phyloP scores from a whole-genome alignment of 1,140 invertebrate genomes.

The Penaeus indicus region DNA sequence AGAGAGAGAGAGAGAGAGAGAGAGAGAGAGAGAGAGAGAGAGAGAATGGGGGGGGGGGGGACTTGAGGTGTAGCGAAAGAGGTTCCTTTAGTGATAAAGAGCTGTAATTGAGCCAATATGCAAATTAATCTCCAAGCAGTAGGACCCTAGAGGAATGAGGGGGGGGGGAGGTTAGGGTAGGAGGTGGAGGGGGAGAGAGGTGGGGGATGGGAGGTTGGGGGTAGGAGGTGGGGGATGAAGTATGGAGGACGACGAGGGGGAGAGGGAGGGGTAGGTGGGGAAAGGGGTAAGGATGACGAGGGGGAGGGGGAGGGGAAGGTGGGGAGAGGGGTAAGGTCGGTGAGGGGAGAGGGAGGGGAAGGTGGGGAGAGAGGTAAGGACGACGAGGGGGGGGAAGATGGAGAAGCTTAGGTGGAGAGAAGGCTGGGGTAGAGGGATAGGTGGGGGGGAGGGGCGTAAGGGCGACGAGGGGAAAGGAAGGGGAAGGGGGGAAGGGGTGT shows the following conservation, averaged over 20 bases:
- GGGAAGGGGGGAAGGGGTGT: too few species aligned
- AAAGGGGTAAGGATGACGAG: not conserved
- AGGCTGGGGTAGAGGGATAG: too few species aligned
- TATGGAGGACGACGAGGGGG: not conserved
- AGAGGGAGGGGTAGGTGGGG: not conserved
- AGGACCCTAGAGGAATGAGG: not conserved
- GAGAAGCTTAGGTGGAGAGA: too few species aligned
- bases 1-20: not conserved
- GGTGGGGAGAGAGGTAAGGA: too few species aligned
- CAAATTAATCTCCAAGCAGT: conserved; percentile 12
- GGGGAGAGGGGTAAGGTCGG: not conserved
- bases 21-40: not conserved
- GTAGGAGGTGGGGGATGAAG: not conserved
- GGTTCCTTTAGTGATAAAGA: conserved; percentile 1
- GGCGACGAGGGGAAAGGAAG: too few species aligned
- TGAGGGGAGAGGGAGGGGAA: too few species aligned
- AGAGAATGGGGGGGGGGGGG: not conserved
- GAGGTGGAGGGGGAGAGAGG: not conserved
- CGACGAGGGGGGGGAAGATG: too few species aligned
- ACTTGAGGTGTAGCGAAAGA: conserved; percentile 5
- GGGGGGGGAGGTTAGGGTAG: not conserved
- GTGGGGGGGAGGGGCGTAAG: too few species aligned
- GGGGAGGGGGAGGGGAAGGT: not conserved
- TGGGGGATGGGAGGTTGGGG: not conserved
- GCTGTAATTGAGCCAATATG: conserved; percentile 21